Evolutionary conservation across 2,888 invertebrate species (phyloP), one percentile per base, ranked within the genome.

Genomic region (Falcaria lacertinaria): DNA sequence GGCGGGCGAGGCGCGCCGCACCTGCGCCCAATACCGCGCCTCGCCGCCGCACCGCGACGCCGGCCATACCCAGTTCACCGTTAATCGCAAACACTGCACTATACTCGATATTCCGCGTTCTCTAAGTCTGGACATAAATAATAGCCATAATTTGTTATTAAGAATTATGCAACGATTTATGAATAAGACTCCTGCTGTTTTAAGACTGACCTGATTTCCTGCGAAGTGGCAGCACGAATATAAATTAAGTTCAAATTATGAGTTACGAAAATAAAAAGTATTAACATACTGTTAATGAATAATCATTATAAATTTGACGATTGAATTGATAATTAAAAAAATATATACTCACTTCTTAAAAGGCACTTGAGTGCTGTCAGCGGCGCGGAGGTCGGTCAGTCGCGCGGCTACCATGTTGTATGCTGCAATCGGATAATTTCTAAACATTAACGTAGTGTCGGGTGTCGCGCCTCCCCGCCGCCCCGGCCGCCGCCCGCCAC

Each of bases 351-450:
- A 97, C 97, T 97, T 97, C 93, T 97, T 97, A 94, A 97, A 96
- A 96, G 97, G 97, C 95, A 97, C 96, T 94, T 96, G 96, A 93
- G 96, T 97, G 94, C 96, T 95, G 92, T 94, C 92, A 86, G 97
- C 96, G 89, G 97, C 97, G 90, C 97, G 94, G 74, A 96, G 93
- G 90, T 97, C 97, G 69, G 97, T 96, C 84, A 97, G 95, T 85
- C 97, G 94, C 93, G 97, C 97, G 90, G 97, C 96, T 92, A 97
- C 97, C 97, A 97, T 97, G 92, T 97, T 97, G 93, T 97, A 97
- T 91, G 97, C 97, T 97, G 94, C 89, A 95, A 95, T 88, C 93
- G 92, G 89, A 92, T 92, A 80, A 92, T 92, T 92, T 92, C 92
- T 92, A 71, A 66, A 83, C 74, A 85, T 89, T 84, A 89, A 86